These are phyloP conservation scores for Eunapius fragilis DNA, from an alignment of 37 sponge, comb jelly and placozoan species.

Conservation along the genomic window DNA sequence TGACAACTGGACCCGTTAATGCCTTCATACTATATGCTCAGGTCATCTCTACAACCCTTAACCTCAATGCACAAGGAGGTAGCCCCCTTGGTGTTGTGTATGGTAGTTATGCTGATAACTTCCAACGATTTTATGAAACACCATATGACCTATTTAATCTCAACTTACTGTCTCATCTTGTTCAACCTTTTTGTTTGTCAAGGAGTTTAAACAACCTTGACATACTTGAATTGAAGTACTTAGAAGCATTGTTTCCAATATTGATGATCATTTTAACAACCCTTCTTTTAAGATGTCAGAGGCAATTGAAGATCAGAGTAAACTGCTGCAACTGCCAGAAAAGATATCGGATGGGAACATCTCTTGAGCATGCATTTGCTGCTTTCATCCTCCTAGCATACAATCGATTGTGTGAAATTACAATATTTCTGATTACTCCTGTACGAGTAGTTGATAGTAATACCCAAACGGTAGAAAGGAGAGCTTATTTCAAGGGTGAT, in stretches of 20 bases:
- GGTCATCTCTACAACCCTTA: not conserved
- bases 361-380: constrained; percentile 52
- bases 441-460: not conserved
- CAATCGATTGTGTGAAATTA: constrained; percentile 26
- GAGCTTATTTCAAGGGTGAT: constrained; percentile 35
- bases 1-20: constrained; percentile 57
- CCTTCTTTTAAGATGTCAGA: not conserved
- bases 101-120: not conserved
- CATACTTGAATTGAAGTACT: constrained; percentile 1
- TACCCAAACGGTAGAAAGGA: not conserved
- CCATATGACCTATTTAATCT: constrained; percentile 50
- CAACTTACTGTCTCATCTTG: constrained; percentile 46
- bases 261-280: not conserved
- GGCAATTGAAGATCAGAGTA: not conserved
- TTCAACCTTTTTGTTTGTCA: constrained; percentile 37
- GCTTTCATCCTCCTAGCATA: constrained; percentile 64
- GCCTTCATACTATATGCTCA: constrained; percentile 66
- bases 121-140: constrained; percentile 4
- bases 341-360: not conserved
- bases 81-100: constrained; percentile 8
- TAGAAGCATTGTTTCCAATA: not conserved
- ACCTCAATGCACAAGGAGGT: constrained; percentile 33
- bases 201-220: constrained; percentile 5
- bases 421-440: constrained; percentile 30
- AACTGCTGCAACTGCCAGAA: constrained; percentile 29